Base-by-base conservation (phyloP, 2,113 vertebrate genomes). In the Alligator mississippiensis region DNA sequence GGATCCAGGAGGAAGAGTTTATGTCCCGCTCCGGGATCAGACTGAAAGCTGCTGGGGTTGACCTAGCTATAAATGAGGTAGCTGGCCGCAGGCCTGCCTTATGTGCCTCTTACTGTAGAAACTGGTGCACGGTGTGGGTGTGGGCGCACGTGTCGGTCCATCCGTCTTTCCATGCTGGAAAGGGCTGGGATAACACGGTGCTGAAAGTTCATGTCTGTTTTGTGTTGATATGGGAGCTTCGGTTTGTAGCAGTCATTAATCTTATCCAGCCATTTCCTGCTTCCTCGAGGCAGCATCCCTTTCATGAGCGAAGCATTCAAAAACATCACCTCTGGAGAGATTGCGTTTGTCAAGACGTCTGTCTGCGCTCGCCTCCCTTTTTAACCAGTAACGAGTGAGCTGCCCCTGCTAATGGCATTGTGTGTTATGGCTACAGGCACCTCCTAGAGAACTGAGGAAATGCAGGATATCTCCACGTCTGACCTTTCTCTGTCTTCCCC, bases 391-490 rank as follows among this genome's bases (percentile, higher is more conserved):
- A 68, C 16, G n/a, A 17, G 30, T 18, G 64, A 9, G 9, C n/a
- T 30, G 17, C 17, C 64, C n/a, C 16, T 30, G 28, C n/a, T 11
- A 68, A 9, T 68, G 64, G n/a, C 8, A 11, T 77, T 83, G 47
- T 12, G 21, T 15, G 15, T 34, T 3, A 30, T 19, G 62, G 38
- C 27, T 74, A 60, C 90, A 54, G 58, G 62, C 68, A 57, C 15
- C 3, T 2, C 24, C 77, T 64, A 1, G 4, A 79, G 59, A 75
- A 15, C 27, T 11, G 38, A 30, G 2, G 19, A 68, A 74, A 59
- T 0, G 0, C 60, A 17, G 14, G 22, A 12, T 81, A 0, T 0
- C 17, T 3, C 27, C 0, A 0, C 79, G 55, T 63, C 70, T 84
- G 86, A 54, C n/a, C 19, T 58, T 84, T 66, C 75, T 88, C 75